phyloP scores from a whole-genome alignment of 1,140 invertebrate species.

The Manduca sexta region DNA sequence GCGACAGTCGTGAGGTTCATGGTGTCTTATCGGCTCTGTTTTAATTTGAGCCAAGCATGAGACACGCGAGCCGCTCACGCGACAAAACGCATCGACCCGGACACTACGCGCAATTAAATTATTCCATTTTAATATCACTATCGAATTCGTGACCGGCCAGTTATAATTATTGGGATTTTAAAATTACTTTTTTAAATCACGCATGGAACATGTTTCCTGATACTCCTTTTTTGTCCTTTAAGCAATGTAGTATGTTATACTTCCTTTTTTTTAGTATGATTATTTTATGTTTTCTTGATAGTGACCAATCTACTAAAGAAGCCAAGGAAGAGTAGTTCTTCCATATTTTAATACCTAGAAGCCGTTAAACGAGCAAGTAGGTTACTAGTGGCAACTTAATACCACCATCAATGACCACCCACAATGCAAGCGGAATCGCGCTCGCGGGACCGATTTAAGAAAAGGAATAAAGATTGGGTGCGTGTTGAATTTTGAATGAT shows the following conservation, averaged over 20 bases:
- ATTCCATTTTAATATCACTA: slow-evolving; percentile 44
- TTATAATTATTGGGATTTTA: not conserved
- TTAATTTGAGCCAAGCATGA: slow-evolving; percentile 63
- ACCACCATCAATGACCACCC: too few relatives aligned
- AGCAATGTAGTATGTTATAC: not conserved
- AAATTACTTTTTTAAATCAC: too few relatives aligned
- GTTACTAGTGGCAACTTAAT: too few relatives aligned
- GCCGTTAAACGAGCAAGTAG: too few relatives aligned
- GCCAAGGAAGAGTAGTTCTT: too few relatives aligned
- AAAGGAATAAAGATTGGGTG: too few relatives aligned
- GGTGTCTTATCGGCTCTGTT: slow-evolving; percentile 55
- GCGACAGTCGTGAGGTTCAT: slow-evolving; percentile 53
- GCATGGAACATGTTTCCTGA: too few relatives aligned
- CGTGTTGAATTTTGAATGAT: too few relatives aligned
- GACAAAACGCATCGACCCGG: slow-evolving; percentile 38
- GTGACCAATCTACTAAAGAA: not conserved
- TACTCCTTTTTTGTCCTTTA: too few relatives aligned
- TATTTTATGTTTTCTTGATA: not conserved
- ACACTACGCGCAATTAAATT: slow-evolving; percentile 37
- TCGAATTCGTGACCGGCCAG: slow-evolving; percentile 17
- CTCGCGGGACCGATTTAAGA: too few relatives aligned
- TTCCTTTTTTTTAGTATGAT: not conserved
- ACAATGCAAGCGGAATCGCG: too few relatives aligned
- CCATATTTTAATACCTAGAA: too few relatives aligned
- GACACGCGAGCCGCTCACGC: slow-evolving; percentile 60